Base-by-base conservation (phyloP, 2,888 invertebrate genomes). In the Lasioglossum malachurum region DNA sequence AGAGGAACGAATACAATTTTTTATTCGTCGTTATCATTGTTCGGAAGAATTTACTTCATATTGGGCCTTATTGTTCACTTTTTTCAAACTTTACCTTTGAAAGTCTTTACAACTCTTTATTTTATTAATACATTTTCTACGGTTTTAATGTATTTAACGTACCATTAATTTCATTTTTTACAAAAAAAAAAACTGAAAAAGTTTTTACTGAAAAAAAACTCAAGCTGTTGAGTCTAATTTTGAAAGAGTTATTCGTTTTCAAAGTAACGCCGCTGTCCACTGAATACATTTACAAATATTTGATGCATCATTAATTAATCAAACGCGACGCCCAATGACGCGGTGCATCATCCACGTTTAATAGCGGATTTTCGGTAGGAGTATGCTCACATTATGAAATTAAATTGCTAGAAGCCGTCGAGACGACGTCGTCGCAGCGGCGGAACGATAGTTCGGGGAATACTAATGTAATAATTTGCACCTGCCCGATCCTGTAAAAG, bases 401-500 rank as follows among this genome's bases (percentile, higher is more conserved):
- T n/a, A 57, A 69, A 67, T 73, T 19, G 35, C n/a, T 16, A 16
- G 72, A 35, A 27, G 4, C 60, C 64, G 35, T 57, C 27, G 38
- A 38, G 46, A 16, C 12, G 35, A n/a, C n/a, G 72, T 57, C 31
- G 72, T 57, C 23, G 4, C 49, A 44, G 14, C n/a, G 53, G 16
- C 31, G n/a, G 35, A 75, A 78, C 35, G 69, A 75, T 74, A 71
- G 35, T 78, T 57, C 71, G 44, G 23, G 35, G 35, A 71, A 67
- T 44, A 16, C 12, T 49, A 75, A 75, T 64, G 60, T 35, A 53
- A 75, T 78, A 71, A 83, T 84, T 84, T 71, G 84, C 83, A 84
- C 83, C 83, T 84, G 83, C 49, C 41, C 71, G 49, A 49, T n/a
- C 38, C 31, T 41, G 44, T 27, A 41, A 49, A 71, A 71, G 67